phyloP scores from a whole-genome alignment of 2,797 vertebrate genomes.

The Megaceryle alcyon region DNA sequence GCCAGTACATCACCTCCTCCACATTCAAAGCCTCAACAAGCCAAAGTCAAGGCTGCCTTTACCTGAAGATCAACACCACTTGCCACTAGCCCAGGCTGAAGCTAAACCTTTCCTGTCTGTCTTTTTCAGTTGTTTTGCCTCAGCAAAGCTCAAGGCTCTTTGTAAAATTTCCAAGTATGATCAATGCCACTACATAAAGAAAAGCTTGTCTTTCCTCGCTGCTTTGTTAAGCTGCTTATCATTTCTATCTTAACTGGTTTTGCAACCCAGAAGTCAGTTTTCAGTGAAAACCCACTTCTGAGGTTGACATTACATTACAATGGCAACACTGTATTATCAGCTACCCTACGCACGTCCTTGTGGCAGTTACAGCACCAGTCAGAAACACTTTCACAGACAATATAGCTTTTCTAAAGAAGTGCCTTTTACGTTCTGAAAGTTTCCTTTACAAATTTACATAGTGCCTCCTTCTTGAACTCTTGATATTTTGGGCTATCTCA shows the following conservation, averaged over 20 bases:
- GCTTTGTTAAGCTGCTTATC: background rate
- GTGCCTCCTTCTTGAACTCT: background rate
- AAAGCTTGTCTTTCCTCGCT: background rate
- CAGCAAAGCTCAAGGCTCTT: background rate
- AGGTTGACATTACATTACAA: background rate
- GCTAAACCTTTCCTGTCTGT: background rate
- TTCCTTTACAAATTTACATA: background rate
- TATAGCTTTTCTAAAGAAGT: background rate
- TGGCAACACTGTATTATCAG: background rate
- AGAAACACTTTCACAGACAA: background rate
- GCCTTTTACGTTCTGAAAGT: background rate
- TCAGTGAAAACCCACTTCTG: background rate
- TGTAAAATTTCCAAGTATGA: background rate
- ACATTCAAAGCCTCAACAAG: background rate
- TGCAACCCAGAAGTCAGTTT: background rate
- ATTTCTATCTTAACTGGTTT: background rate
- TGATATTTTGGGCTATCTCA: background rate
- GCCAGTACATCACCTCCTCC: background rate
- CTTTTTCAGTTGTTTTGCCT: background rate
- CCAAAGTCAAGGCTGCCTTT: background rate
- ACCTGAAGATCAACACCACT: background rate
- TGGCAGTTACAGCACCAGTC: background rate
- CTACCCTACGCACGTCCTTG: background rate
- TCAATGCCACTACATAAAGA: background rate
- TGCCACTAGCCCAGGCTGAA: background rate